phyloP scores from a whole-genome alignment of 2,113 vertebrate species.

The Eptesicus fuscus region DNA sequence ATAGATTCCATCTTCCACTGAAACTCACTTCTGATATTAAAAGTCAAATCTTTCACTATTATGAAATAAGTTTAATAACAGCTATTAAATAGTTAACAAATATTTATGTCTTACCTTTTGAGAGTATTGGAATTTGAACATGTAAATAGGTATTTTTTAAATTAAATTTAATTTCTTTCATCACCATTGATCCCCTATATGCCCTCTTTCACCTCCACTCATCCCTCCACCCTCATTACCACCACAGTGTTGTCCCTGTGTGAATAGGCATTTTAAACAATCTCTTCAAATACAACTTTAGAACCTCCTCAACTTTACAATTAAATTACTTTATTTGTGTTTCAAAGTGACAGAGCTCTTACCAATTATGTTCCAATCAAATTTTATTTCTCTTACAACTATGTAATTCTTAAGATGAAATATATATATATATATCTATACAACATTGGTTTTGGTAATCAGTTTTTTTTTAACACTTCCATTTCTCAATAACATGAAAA shows the following conservation, averaged over 20 bases:
- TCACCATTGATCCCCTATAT: too few relatives aligned
- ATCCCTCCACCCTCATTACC: too few relatives aligned
- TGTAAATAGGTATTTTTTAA: background rate
- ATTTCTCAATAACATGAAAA: background rate
- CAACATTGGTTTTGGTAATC: background rate
- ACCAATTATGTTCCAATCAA: background rate
- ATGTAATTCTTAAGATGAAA: background rate
- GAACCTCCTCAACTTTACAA: background rate
- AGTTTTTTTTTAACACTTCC: background rate
- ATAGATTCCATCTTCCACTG: background rate
- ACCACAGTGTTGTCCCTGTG: background rate
- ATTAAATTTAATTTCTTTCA: background rate
- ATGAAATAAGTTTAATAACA: background rate
- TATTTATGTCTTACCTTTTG: background rate
- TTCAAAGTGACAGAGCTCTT: background rate
- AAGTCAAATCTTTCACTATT: background rate
- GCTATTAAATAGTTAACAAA: background rate
- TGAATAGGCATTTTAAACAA: background rate
- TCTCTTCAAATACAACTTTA: background rate
- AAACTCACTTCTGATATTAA: background rate
- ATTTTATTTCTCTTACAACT: background rate
- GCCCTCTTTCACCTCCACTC: too few relatives aligned
- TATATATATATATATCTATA: background rate
- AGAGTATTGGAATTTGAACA: background rate
- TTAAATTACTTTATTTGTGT: background rate